Base-by-base conservation (phyloP, 2,113 vertebrate species). In the Lota lota region DNA sequence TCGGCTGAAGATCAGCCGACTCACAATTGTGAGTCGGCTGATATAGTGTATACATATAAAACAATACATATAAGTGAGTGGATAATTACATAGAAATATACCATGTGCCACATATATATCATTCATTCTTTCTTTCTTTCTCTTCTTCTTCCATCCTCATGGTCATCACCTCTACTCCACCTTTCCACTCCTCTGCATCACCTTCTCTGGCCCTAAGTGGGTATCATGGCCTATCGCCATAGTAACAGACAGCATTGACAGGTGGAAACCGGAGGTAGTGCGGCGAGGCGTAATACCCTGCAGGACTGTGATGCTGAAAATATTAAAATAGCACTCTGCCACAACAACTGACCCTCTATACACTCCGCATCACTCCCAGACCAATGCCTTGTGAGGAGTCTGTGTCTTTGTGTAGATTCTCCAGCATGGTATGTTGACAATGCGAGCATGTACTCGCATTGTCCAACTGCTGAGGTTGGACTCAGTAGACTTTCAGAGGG, bases 191-290 rank as follows among this genome's bases (percentile, higher is more conserved):
- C 68, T 22, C 12, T n/a, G 62, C 63, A 18, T 73, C 77, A 72
- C 59, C 66, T 1, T 58, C 74, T 64, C 63, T 33, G 24, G 69
- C 62, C 62, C 68, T 11, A 16, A 77, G 75, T 68, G 76, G 75
- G 78, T 71, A 76, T 74, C 83, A 85, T 90, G 88, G 87, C 83
- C 79, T 72, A 92, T 92, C 58, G 79, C 90, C 85, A 92, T 92
- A 90, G 91, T 86, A 90, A 92, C 90, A 90, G 89, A 88, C 87
- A 90, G 84, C 81, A 79, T 73, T 90, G 86, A 90, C 91, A 92
- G 91, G 91, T 92, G 87, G 82, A 79, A 77, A 84, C 80, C 85
- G 83, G 85, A 89, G 83, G 88, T 88, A 83, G 82, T 82, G 85
- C 76, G 72, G 83, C 64, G 78, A 87, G 74, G 88, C 85, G 63